phyloP scores from a whole-genome alignment of 2,113 vertebrate species.

The Sturnira hondurensis region DNA sequence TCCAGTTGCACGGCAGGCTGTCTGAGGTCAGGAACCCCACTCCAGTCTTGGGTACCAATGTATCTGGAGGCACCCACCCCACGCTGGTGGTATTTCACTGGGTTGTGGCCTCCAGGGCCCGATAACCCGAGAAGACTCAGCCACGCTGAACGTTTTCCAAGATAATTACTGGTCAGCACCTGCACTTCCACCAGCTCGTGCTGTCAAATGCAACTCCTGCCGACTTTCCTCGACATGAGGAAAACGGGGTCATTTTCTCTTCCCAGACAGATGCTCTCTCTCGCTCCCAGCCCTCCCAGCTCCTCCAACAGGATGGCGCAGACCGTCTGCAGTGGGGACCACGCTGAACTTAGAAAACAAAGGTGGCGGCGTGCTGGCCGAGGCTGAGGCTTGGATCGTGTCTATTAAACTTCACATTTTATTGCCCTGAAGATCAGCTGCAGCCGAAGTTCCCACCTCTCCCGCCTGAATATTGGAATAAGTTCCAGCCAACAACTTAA shows the following conservation, averaged over 20 bases:
- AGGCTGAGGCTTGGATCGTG: neutral
- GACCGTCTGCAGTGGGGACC: neutral
- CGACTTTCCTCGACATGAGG: neutral
- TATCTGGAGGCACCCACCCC: neutral
- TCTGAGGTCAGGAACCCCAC: neutral
- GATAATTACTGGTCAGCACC: neutral
- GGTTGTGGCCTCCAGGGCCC: neutral
- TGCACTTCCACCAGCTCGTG: neutral
- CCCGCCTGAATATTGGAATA: slow-evolving; percentile 49
- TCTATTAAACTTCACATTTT: slow-evolving; percentile 23
- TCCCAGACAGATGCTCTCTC: neutral
- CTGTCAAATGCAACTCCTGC: neutral
- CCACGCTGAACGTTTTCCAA: neutral
- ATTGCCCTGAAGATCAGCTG: neutral
- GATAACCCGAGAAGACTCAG: neutral
- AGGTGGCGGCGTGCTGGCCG: neutral
- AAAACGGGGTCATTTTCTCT: slow-evolving; percentile 6
- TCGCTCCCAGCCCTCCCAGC: neutral
- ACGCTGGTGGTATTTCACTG: neutral
- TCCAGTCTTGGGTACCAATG: fast-evolving
- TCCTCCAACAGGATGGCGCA: neutral
- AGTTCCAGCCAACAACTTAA: slow-evolving; percentile 68
- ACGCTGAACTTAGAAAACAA: neutral
- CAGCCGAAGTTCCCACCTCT: neutral
- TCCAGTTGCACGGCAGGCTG: neutral